Evolutionary conservation across 1,140 invertebrate genomes (phyloP), one percentile per base, ranked within the genome.

Genomic region (Drosophila bocki): DNA sequence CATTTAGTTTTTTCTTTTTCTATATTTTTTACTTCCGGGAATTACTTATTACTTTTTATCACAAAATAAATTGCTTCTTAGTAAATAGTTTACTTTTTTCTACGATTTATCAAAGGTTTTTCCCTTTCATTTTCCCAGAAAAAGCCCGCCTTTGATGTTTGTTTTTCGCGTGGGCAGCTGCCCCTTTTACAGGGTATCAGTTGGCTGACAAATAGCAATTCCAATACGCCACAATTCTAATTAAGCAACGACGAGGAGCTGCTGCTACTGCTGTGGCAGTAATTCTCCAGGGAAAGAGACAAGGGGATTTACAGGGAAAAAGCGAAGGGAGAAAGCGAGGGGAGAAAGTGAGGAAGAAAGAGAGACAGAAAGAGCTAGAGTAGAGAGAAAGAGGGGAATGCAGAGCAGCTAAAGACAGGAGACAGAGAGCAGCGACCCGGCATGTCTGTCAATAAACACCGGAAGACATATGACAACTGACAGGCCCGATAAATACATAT

Each of bases 381-480:
- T 12, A 3, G 0, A 32, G 48, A 51, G 33, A 39, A 13, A 6
- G 15, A 7, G 50, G 13, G 8, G 12, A 7, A 3, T 7, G 44
- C 12, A 26, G 15, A 26, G 17, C n/a, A n/a, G 22, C 44, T 13
- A 58, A 11, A 9, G 32, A 53, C 51, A 7, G 26, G 32, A 33
- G 60, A 11, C 9, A 48, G 37, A 17, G 60, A 60, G 56, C 62
- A 64, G 57, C 62, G 62, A 65, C 62, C 62, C 39, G 29, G 37
- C 62, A 64, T 37, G 56, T 64, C 62, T 64, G 62, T 64, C 62
- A 65, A 65, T 65, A 65, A 65, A 62, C 39, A 41, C 29, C 29
- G 26, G 29, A 62, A 62, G 39, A 65, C 62, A 64, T 64, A 61
- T 61, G 62, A 61, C 62, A 64, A 42, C 56, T 64, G 62, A 64